Base-by-base conservation (phyloP, 2,888 invertebrate genomes). In the Mesorhabditis spiculigera region DNA sequence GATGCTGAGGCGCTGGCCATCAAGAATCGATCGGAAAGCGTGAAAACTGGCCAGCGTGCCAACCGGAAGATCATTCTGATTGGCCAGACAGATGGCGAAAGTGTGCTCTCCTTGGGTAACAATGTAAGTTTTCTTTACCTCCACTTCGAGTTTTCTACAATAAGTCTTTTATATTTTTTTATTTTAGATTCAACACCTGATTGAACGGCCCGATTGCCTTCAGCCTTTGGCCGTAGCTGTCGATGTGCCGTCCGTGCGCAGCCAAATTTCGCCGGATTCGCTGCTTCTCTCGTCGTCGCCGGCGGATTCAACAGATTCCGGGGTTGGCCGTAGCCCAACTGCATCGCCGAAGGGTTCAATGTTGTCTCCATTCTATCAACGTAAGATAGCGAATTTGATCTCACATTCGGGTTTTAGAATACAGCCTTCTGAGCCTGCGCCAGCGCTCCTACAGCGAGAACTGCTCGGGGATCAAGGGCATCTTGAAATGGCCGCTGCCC, bases 361-460 rank as follows among this genome's bases (percentile, higher is more conserved):
- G 64, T 65, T 65, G 42, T 72, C 72, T n/a, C 72, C 72, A 10
- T 72, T 72, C 70, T 72, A 72, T 61, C 68, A 70, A 42, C 69
- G 69, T 65, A 8, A 65, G 13, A 8, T 65, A 13, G 3, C 45
- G 3, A 4, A 10, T 43, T 28, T 13, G 41, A 43, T 16, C 4
- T 65, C 16, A 16, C n/a, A 13, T 13, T 66, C 10, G 13, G 4
- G 5, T 66, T 68, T 43, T 45, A 68, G 68, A 65, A 16, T 43
- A 66, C n/a, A 66, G 44, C 65, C 65, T 44, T 66, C 65, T 65
- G 16, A 62, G 68, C 13, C 13, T 67, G 65, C 68, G 68, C 43
- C 68, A 68, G 45, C 68, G 68, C 4, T 68, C 68, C 13, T n/a
- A 16, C n/a, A 68, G 68, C 45, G 68, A 68, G 45, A 63, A 43